Evolutionary conservation across 2,797 vertebrate genomes (phyloP).

Genomic region (Acanthiza pusilla): DNA sequence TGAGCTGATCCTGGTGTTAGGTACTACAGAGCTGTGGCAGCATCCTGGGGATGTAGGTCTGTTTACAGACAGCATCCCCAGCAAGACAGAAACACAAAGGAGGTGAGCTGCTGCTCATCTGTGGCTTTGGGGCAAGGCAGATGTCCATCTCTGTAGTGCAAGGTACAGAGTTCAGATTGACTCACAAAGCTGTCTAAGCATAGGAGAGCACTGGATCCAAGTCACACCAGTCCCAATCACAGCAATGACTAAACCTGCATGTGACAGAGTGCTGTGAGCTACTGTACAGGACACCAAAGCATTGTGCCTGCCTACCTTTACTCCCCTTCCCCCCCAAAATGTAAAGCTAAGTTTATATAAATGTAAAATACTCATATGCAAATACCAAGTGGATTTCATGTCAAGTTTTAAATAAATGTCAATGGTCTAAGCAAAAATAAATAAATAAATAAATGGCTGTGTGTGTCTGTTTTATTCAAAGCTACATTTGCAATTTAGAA

Average conservation of each 20-base stretch:
- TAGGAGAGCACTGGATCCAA: not conserved
- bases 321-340: not conserved
- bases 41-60: not conserved
- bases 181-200: not conserved
- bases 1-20: rapidly evolving
- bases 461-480: not conserved
- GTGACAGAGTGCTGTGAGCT: not conserved
- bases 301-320: not conserved
- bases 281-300: not conserved
- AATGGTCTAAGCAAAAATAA: not conserved
- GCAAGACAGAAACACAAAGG: not conserved
- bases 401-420: not conserved
- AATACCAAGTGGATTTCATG: not conserved
- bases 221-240: not conserved
- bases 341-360: not conserved
- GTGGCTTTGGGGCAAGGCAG: not conserved
- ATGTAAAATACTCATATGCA: not conserved
- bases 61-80: not conserved
- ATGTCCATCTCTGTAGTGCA: not conserved
- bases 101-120: not conserved
- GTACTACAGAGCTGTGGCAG: not conserved
- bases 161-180: not conserved
- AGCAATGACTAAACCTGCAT: not conserved
- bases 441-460: not conserved
- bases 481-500: not conserved